A percentile compares a stretch with the other conserved stretches of the same genome.
phyloP scores from a whole-genome alignment of 2,113 vertebrate species.

The Amazona guildingii region DNA sequence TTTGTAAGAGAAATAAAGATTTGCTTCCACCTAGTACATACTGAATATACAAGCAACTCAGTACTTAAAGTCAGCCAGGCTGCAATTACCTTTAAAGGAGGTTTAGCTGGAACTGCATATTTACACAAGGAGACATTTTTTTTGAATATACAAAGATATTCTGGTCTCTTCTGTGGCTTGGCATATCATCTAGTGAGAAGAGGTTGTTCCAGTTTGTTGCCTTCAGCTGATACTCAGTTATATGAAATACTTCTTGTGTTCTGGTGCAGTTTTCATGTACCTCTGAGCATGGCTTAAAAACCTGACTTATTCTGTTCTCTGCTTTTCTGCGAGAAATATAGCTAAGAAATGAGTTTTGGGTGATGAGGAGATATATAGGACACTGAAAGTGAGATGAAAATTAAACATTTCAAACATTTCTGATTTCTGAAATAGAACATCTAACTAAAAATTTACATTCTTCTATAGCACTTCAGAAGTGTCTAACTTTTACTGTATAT shows the following conservation, averaged over 20 bases:
- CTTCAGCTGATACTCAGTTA: not conserved
- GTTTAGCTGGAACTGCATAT: not conserved
- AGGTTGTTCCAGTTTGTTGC: not conserved
- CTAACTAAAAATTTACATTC: not conserved
- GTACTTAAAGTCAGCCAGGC: not conserved
- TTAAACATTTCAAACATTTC: not conserved
- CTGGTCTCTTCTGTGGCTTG: not conserved
- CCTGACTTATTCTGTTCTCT: not conserved
- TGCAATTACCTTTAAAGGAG: not conserved
- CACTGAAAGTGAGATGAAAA: not conserved
- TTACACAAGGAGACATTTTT: not conserved
- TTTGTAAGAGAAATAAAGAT: not conserved
- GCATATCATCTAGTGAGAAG: not conserved
- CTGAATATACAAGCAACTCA: not conserved
- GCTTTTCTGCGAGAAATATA: not conserved
- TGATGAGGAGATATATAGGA: not conserved
- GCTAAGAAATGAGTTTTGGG: not conserved
- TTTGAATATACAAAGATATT: not conserved
- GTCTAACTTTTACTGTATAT: not conserved
- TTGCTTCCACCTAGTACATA: not conserved
- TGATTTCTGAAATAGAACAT: slow-evolving; percentile 1
- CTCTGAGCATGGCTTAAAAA: not conserved
- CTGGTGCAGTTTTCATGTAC: not conserved
- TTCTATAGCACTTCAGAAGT: not conserved
- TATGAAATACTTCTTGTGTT: not conserved